These are phyloP conservation scores for Scolopax mira DNA, from an alignment of 2,113 vertebrate species.

Conservation along the genomic window DNA sequence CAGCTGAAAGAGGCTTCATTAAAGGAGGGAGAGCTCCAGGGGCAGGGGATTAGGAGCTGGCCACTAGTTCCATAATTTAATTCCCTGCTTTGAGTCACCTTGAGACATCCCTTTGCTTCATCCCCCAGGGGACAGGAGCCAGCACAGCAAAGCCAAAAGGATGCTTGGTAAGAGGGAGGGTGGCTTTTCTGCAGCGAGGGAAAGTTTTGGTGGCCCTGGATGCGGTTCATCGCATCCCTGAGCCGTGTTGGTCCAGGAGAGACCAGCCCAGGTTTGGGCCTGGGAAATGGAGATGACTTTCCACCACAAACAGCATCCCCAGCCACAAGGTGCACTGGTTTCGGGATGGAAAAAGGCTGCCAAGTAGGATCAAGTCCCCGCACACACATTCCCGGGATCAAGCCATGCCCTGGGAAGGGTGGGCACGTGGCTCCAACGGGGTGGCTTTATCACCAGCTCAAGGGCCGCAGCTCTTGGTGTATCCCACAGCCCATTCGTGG, in stretches of 20 bases:
- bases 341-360: background rate
- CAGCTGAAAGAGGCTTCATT: background rate
- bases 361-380: background rate
- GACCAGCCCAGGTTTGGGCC: accelerated
- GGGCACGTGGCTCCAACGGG: background rate
- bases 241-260: background rate
- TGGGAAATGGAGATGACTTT: background rate
- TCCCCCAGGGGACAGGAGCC: background rate
- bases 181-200: background rate
- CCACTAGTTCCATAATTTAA: background rate
- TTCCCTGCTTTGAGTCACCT: background rate
- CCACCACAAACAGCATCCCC: too few relatives aligned
- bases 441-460: background rate
- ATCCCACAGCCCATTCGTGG: too few relatives aligned
- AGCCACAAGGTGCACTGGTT: accelerated
- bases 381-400: accelerated
- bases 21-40: background rate
- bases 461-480: too few relatives aligned
- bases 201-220: accelerated
- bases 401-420: background rate
- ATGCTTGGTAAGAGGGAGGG: background rate
- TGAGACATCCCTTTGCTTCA: accelerated
- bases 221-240: accelerated
- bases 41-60: background rate
- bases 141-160: accelerated